Conservation (phyloP, 2,113 vertebrate genomes). For the Amblyornis subalaris region DNA sequence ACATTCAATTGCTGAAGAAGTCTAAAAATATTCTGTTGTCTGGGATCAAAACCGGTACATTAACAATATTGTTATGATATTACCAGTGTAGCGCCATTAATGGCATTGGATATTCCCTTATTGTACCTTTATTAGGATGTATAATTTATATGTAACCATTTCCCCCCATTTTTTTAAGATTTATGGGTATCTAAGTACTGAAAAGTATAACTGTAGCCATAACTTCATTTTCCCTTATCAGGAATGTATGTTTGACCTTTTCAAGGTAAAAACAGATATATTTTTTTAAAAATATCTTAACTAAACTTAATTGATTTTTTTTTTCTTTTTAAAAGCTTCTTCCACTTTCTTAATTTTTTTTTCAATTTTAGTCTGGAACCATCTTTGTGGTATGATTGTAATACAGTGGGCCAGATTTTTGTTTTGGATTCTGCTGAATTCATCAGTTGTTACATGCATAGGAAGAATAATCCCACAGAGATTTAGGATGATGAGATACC, state of each 20-base stretch:
- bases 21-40: neutral
- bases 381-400: neutral
- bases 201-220: neutral
- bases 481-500: neutral
- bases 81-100: neutral
- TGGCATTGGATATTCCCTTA: neutral
- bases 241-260: neutral
- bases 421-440: neutral
- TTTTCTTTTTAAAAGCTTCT: neutral
- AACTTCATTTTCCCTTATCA: neutral
- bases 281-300: neutral
- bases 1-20: neutral
- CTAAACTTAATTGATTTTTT: neutral
- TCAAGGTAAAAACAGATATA: neutral
- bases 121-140: neutral
- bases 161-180: neutral
- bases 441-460: neutral
- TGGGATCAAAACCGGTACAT: neutral
- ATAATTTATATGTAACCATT: neutral
- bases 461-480: neutral
- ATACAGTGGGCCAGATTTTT: neutral
- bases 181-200: neutral
- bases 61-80: neutral
- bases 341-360: rapidly evolving
- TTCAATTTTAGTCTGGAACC: neutral